Conservation (phyloP, 2,797 vertebrate genomes). For the Xiphophorus birchmanni region DNA sequence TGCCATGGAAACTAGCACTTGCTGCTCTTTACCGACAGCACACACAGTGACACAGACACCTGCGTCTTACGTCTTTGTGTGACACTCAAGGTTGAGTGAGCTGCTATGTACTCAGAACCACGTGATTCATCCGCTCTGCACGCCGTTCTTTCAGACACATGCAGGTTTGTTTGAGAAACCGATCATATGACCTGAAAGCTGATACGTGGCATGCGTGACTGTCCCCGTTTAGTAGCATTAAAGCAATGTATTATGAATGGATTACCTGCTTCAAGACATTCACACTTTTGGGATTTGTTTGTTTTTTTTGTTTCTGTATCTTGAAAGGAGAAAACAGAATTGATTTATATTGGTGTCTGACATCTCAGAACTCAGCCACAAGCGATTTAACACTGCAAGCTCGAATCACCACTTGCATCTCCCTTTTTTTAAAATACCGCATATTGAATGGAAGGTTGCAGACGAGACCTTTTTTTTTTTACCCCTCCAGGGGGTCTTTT, state of each 20-base stretch:
- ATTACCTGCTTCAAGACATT: background rate
- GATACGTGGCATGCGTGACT: slow-evolving; percentile 2
- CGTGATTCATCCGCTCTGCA: slow-evolving; percentile 25
- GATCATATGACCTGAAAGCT: slow-evolving; percentile 42
- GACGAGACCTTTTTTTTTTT: background rate
- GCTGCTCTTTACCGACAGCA: slow-evolving; percentile 21
- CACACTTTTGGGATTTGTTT: slow-evolving; percentile 38
- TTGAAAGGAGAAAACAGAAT: slow-evolving; percentile 20
- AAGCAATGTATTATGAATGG: background rate
- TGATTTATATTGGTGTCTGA: slow-evolving; percentile 13
- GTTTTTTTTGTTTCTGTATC: slow-evolving; percentile 39
- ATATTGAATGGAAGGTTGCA: background rate
- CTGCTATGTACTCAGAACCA: slow-evolving; percentile 23
- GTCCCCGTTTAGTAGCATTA: background rate
- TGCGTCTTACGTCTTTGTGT: slow-evolving; percentile 35
- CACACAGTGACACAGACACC: slow-evolving; percentile 13
- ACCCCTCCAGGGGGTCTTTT: too few relatives aligned
- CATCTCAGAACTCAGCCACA: background rate
- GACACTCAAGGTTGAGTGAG: slow-evolving; percentile 28
- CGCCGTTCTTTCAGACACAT: slow-evolving; percentile 17
- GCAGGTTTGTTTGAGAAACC: slow-evolving; percentile 26
- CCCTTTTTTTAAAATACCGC: background rate
- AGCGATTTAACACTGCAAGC: background rate
- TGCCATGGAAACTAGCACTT: slow-evolving; percentile 58
- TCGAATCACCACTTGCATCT: background rate